Conservation (phyloP, 2,888 invertebrate species). For the Ametastegia equiseti region DNA sequence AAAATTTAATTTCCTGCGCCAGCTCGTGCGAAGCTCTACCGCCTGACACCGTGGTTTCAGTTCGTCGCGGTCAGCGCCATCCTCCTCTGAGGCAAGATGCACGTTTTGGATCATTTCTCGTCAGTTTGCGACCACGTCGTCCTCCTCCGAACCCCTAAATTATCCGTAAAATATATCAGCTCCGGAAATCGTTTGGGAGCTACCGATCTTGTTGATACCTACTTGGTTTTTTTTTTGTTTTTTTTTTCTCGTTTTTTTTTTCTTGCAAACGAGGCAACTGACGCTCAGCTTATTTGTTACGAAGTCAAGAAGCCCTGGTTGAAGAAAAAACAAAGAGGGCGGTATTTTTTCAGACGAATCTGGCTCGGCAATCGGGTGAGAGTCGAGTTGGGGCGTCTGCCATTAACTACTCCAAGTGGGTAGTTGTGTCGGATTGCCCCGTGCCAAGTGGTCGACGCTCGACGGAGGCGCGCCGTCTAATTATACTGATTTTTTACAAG, state of each 20-base stretch:
- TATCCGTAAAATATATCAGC: constrained; percentile 5
- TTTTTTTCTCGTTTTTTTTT: neutral
- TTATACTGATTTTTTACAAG: constrained; percentile 28
- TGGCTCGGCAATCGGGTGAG: neutral
- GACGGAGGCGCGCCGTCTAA: constrained; percentile 19
- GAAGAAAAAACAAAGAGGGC: neutral
- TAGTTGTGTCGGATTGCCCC: constrained; percentile 21
- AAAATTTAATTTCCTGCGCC: constrained; percentile 42
- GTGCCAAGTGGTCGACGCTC: constrained; percentile 26
- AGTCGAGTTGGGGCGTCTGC: constrained; percentile 12
- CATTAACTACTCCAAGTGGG: constrained; percentile 24
- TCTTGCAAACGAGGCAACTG: neutral
- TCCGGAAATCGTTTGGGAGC: constrained; percentile 23
- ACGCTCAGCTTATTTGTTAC: constrained; percentile 9
- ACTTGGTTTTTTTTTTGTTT: neutral
- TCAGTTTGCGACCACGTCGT: neutral
- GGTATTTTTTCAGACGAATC: neutral
- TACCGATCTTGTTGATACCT: neutral
- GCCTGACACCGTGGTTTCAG: constrained; percentile 32
- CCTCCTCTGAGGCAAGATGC: constrained; percentile 23
- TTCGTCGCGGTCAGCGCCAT: constrained; percentile 39
- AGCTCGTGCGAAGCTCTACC: constrained; percentile 24
- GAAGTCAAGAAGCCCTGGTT: constrained; percentile 3
- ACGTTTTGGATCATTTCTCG: neutral
- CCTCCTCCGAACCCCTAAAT: neutral